These are phyloP conservation scores for Amphipyra berbera DNA, from an alignment of 2,888 invertebrate species.

Conservation along the genomic window DNA sequence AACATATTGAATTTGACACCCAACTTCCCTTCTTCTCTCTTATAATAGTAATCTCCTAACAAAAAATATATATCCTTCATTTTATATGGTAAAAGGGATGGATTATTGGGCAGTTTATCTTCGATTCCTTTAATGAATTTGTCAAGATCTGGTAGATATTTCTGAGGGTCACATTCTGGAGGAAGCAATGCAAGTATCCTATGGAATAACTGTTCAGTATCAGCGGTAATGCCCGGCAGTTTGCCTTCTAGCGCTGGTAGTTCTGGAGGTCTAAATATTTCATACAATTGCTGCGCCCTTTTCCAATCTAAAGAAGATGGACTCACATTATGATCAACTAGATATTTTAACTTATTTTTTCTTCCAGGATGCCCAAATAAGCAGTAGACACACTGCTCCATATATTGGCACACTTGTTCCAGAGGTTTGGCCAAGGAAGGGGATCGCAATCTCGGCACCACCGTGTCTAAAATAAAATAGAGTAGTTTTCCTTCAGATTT, in stretches of 20 bases:
- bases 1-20: conserved; percentile 95
- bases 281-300: conserved; percentile 93
- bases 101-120: conserved; percentile 88
- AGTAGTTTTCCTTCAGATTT: conserved; percentile 94
- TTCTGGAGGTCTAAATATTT: conserved; percentile 94
- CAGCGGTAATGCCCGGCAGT: conserved; percentile 94
- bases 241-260: conserved; percentile 95
- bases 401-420: conserved; percentile 93
- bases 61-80: conserved; percentile 95
- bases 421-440: conserved; percentile 91
- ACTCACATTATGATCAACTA: conserved; percentile 94
- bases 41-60: conserved; percentile 98
- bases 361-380: conserved; percentile 95
- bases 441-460: conserved; percentile 92
- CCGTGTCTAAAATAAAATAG: conserved; percentile 93
- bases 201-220: conserved; percentile 93
- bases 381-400: conserved; percentile 96
- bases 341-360: conserved; percentile 89
- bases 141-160: conserved; percentile 90
- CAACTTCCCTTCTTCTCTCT: conserved; percentile 93
- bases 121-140: conserved; percentile 92
- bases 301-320: conserved; percentile 93
- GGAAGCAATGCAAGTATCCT: conserved; percentile 93
- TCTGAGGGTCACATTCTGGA: conserved; percentile 91
- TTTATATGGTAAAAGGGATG: conserved; percentile 88